phyloP scores from a whole-genome alignment of 2,113 vertebrate species.

The Mirza zaza region DNA sequence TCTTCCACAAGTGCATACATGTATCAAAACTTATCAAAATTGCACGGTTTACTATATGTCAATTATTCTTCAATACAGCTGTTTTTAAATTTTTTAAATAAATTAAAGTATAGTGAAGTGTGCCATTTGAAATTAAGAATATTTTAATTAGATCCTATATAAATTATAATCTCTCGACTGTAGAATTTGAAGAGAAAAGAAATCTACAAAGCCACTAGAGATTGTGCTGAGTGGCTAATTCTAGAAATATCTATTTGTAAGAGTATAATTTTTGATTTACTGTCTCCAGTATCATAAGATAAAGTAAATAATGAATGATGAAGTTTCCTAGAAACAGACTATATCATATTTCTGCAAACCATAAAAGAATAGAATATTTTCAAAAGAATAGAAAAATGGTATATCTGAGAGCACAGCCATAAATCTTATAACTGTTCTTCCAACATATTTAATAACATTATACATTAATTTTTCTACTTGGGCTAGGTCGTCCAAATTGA shows the following conservation, averaged over 20 bases:
- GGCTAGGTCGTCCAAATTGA: neutral
- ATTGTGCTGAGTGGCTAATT: slow-evolving; percentile 14
- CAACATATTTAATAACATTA: neutral
- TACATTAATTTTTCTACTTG: slow-evolving; percentile 10
- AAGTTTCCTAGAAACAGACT: slow-evolving; percentile 48
- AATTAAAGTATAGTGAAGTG: neutral
- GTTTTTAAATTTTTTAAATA: neutral
- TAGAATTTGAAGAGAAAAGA: slow-evolving; percentile 13
- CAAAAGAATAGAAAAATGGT: neutral
- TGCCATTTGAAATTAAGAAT: neutral
- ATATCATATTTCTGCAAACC: slow-evolving; percentile 21
- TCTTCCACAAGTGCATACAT: neutral
- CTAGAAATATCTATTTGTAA: slow-evolving; percentile 18
- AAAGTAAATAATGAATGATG: slow-evolving; percentile 21
- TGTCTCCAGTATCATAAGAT: neutral
- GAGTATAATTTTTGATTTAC: neutral
- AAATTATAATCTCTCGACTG: neutral
- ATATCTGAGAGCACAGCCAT: neutral
- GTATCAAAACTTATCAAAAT: neutral
- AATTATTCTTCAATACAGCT: neutral
- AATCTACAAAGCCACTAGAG: neutral
- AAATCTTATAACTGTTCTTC: neutral
- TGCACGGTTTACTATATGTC: neutral
- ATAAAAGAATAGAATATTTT: slow-evolving; percentile 41
- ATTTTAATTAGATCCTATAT: neutral